phyloP scores from a whole-genome alignment of 2,113 vertebrate genomes.

The Bubalus kerabau region DNA sequence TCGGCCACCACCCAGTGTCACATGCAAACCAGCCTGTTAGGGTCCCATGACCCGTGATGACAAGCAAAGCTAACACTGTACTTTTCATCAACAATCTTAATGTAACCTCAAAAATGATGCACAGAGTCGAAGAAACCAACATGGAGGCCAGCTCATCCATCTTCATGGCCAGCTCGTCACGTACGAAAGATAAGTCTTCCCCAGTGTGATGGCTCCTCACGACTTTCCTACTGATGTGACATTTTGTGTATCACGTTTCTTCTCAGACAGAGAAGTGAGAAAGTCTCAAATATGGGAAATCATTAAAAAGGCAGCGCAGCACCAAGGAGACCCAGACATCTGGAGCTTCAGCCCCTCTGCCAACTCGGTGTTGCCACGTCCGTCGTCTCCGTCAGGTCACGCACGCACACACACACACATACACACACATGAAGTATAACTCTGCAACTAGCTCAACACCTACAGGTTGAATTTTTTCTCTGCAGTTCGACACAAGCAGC shows the following conservation, averaged over 20 bases:
- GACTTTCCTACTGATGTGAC: neutral
- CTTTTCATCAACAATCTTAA: neutral
- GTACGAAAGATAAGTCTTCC: neutral
- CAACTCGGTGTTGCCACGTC: neutral
- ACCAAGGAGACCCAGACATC: neutral
- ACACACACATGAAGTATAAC: neutral
- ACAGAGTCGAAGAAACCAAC: neutral
- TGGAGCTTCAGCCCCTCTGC: neutral
- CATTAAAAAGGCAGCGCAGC: neutral
- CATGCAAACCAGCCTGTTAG: neutral
- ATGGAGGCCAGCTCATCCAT: rapidly evolving
- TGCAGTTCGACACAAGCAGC: neutral
- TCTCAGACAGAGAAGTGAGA: conserved; percentile 48
- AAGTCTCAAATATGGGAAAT: neutral
- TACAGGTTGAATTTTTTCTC: neutral
- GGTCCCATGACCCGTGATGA: neutral
- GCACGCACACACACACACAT: rapidly evolving
- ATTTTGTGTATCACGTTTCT: conserved; percentile 38
- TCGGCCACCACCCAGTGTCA: neutral
- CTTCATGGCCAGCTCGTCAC: neutral
- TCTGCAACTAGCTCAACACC: neutral
- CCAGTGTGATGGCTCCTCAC: neutral
- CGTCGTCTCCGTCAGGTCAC: neutral
- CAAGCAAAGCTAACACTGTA: too few relatives aligned
- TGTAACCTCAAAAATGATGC: neutral